Conservation (phyloP, 2,888 invertebrate genomes). For the Nematopogon swammerdamellus region DNA sequence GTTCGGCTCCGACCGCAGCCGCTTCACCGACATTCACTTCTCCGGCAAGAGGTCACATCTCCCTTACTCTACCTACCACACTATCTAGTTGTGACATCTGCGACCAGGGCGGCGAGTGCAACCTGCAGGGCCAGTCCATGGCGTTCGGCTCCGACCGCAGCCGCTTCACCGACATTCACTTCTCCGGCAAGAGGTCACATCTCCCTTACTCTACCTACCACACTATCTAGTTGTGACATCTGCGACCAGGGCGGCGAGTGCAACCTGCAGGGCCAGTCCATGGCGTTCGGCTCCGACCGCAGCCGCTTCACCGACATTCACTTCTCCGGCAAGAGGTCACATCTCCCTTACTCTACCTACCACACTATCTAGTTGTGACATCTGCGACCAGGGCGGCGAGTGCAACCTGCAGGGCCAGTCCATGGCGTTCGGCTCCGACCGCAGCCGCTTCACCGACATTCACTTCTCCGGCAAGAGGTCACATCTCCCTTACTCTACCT, state of each 20-base stretch:
- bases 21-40: conserved; percentile 90
- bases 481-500: conserved; percentile 5
- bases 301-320: conserved; percentile 92
- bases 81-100: too few relatives aligned
- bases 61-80: too few relatives aligned
- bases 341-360: too few relatives aligned
- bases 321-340: conserved; percentile 83
- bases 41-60: conserved; percentile 76
- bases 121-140: conserved; percentile 98
- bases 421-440: conserved; percentile 96
- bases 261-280: conserved; percentile 96
- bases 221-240: too few relatives aligned
- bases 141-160: conserved; percentile 95
- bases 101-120: conserved; percentile 95
- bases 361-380: too few relatives aligned
- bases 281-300: conserved; percentile 96
- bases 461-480: conserved; percentile 88
- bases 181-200: conserved; percentile 79
- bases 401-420: conserved; percentile 97
- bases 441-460: conserved; percentile 91
- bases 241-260: conserved; percentile 98
- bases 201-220: too few relatives aligned
- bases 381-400: conserved; percentile 97
- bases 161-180: conserved; percentile 88
- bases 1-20: conserved; percentile 91